Evolutionary conservation across 2,888 invertebrate species (phyloP), one percentile per base, ranked within the genome.

Genomic region (Caprella mutica): DNA sequence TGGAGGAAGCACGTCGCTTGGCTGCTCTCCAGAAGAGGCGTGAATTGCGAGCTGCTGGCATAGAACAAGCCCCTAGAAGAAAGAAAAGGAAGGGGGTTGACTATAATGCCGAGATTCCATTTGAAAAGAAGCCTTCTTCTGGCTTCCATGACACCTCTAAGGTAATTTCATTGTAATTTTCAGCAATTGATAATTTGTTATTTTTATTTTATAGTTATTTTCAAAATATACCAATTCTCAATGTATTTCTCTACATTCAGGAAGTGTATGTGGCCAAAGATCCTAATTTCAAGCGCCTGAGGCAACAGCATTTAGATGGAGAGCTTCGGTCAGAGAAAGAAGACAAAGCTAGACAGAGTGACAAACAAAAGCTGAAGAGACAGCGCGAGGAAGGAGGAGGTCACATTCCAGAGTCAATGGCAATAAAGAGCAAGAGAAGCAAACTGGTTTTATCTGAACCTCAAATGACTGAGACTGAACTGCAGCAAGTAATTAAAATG

Each of bases 1-100:
- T 99, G 66, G 96, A 98, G 72, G 98, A 98, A 74, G 98, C 98
- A 0, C 79, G 97, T 26, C 79, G 98, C 19, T 77, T 99, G 43
- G 98, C 98, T 0, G 91, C 97, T 0, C 73, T 99, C 54, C 98
- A 98, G 74, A 99, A 99, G 73, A 80, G 96, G n/a, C 77, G 98
- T 39, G 98, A 99, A 73, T 76, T 99, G 42, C 82, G 94, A 67
- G 97, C 97, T 62, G 98, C 98, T 21, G 98, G 98, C 5, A 96
- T 99, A 64, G 81, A 71, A 44, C 65, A 74, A 19, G 69, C 68
- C n/a, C 69, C 70, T 8, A 67, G 69, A 23, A 69, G 71, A 54
- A 71, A 72, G 55, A 72, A 72, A 63, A 81, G 91, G 71, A 84
- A 92, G 12, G 91, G 92, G 0, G 89, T 99, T 4, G 92, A 98